Percentiles rank a stretch among this genome's conserved stretches.
These are phyloP conservation scores for Portevinia maculata DNA, from an alignment of 2,888 invertebrate genomes.

Conservation along the genomic window DNA sequence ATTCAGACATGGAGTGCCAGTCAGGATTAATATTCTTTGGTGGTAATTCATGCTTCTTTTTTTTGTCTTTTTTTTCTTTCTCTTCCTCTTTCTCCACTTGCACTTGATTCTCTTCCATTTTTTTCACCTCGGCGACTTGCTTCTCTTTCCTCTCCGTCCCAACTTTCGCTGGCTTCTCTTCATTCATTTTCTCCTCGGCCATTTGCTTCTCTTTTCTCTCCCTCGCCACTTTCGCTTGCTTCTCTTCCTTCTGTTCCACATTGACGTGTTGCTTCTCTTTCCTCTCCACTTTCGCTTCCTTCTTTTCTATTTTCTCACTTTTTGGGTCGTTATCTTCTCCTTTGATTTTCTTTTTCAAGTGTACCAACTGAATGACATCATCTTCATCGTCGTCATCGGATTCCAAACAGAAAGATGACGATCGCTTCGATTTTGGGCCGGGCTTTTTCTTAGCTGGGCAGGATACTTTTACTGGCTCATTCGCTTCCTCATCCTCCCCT, in stretches of 20 bases:
- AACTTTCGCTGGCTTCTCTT: neutral
- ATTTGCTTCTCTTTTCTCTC: neutral
- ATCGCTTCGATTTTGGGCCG: constrained; percentile 48
- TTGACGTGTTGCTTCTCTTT: too few species aligned
- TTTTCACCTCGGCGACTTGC: neutral
- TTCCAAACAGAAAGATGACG: neutral
- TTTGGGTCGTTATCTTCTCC: neutral
- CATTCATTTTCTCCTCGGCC: neutral
- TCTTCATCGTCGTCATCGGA: constrained; percentile 36
- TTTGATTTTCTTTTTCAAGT: constrained; percentile 37
- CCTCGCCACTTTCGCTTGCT: neutral
- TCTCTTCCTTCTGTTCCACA: neutral
- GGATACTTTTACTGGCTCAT: neutral
- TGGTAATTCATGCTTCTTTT: neutral
- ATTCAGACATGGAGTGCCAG: constrained; percentile 79
- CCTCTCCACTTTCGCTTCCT: neutral
- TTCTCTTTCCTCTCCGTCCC: neutral
- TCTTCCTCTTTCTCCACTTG: neutral
- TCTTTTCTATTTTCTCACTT: neutral
- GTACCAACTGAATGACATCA: constrained; percentile 52
- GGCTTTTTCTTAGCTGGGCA: constrained; percentile 41
- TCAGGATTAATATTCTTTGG: constrained; percentile 75
- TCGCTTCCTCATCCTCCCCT: constrained; percentile 45
- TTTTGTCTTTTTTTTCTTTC: neutral
- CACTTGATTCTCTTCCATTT: neutral